Evolutionary conservation across 2,113 vertebrate genomes (phyloP).

Genomic region (Poecilia latipinna): DNA sequence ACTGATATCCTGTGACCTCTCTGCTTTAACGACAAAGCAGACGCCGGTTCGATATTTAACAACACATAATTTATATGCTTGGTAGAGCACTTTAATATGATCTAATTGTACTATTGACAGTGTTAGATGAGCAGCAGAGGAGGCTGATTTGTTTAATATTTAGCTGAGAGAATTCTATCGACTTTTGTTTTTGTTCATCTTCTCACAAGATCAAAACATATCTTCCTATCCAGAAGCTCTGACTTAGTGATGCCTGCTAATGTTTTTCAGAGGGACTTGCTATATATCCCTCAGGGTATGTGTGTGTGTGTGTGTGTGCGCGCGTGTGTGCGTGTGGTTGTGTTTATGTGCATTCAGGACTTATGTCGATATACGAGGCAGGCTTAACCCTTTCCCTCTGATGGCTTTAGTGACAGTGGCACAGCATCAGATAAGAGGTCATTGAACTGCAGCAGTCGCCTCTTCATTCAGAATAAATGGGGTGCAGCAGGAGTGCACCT

Average conservation of each 20-base stretch:
- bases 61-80: conserved; percentile 61
- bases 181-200: conserved; percentile 73
- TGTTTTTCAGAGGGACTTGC: conserved; percentile 68
- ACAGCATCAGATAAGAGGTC: conserved; percentile 82
- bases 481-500: conserved; percentile 80
- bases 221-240: conserved; percentile 67
- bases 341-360: conserved; percentile 71
- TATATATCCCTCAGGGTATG: conserved; percentile 25
- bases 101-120: conserved; percentile 72
- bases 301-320: neutral
- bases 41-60: conserved; percentile 21
- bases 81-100: conserved; percentile 62
- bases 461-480: conserved; percentile 83
- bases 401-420: conserved; percentile 81
- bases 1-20: conserved; percentile 37
- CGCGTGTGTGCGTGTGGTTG: conserved; percentile 18
- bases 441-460: conserved; percentile 80
- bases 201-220: conserved; percentile 76
- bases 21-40: conserved; percentile 37
- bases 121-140: conserved; percentile 48
- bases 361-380: conserved; percentile 78
- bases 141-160: conserved; percentile 79
- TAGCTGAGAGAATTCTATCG: conserved; percentile 73
- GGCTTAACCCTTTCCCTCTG: conserved; percentile 83
- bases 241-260: conserved; percentile 72